Evolutionary conservation across 2,113 vertebrate genomes (phyloP).

Genomic region (Cinclus cinclus): DNA sequence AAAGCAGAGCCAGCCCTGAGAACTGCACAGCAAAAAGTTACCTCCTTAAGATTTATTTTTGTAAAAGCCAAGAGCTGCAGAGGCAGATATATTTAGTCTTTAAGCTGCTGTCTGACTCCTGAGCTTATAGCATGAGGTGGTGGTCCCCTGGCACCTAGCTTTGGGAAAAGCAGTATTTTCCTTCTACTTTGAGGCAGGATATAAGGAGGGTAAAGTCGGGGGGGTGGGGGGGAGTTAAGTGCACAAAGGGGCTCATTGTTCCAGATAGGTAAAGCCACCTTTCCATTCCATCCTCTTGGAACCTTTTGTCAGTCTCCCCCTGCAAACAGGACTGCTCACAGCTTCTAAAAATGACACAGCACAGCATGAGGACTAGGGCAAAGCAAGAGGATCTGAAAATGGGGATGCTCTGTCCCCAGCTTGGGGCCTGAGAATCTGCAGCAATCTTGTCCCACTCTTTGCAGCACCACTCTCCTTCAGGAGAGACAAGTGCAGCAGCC

Average conservation of each 20-base stretch:
- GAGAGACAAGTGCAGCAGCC: not conserved
- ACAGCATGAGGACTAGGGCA: not conserved
- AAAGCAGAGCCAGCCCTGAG: not conserved
- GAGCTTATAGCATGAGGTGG: not conserved
- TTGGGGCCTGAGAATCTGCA: not conserved
- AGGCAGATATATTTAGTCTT: constrained; percentile 12
- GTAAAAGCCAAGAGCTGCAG: constrained; percentile 17
- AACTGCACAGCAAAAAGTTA: constrained; percentile 7
- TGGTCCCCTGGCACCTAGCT: not conserved
- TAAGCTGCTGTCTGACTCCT: not conserved
- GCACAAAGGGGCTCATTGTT: not conserved
- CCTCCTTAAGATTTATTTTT: not conserved
- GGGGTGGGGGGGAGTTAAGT: too few species aligned
- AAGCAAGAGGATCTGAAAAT: not conserved
- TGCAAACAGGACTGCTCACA: not conserved
- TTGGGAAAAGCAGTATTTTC: not conserved
- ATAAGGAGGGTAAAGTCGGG: not conserved
- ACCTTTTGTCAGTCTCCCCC: not conserved
- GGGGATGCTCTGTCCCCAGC: not conserved
- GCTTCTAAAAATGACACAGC: not conserved
- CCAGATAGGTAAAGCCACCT: not conserved
- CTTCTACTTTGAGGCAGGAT: not conserved
- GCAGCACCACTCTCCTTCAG: not conserved
- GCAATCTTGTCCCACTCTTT: not conserved
- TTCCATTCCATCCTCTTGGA: not conserved